Evolutionary conservation across 2,888 invertebrate genomes (phyloP).

Genomic region (Cotesia congregata): DNA sequence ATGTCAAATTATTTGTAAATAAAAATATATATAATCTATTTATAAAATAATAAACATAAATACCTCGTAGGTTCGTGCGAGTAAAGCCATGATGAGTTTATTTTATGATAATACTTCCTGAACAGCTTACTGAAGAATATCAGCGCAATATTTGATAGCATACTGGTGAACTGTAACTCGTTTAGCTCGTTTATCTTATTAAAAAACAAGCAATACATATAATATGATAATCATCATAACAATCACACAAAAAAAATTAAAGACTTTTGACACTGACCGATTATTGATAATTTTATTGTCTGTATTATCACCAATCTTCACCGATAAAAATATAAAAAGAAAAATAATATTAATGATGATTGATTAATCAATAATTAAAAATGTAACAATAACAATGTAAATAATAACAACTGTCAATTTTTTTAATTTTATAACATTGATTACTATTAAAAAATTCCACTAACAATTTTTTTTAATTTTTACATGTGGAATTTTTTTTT

Average conservation of each 20-base stretch:
- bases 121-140: constrained; percentile 17
- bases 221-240: not conserved
- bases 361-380: constrained; percentile 2
- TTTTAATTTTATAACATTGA: too few relatives aligned
- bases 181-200: not conserved
- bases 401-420: too few relatives aligned
- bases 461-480: too few relatives aligned
- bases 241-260: constrained; percentile 2
- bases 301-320: constrained; percentile 1
- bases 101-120: not conserved
- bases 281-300: not conserved
- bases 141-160: constrained; percentile 20
- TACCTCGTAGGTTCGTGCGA: constrained; percentile 58
- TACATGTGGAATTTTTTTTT: too few relatives aligned
- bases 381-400: too few relatives aligned
- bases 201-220: not conserved
- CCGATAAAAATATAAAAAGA: not conserved
- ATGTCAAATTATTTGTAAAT: not conserved
- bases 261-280: not conserved
- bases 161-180: not conserved
- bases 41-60: constrained; percentile 8
- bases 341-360: not conserved
- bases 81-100: constrained; percentile 53
- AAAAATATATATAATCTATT: not conserved
- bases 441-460: too few relatives aligned